phyloP scores from a whole-genome alignment of 2,113 vertebrate genomes.

The Tetraodon nigroviridis region DNA sequence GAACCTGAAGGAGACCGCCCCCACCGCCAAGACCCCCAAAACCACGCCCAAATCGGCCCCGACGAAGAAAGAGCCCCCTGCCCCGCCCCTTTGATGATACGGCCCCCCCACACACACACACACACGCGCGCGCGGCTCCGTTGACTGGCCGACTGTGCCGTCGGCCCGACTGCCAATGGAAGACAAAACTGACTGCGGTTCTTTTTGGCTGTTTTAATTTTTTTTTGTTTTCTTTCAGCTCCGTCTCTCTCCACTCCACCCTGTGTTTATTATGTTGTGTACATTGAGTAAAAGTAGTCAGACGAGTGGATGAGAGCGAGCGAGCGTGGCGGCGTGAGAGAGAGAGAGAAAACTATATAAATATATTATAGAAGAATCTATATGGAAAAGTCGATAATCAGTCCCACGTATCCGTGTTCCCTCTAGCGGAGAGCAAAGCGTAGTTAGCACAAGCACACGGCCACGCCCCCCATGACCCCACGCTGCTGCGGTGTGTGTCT shows the following conservation, averaged over 20 bases:
- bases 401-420: conserved; percentile 90
- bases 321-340: conserved; percentile 55
- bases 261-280: conserved; percentile 91
- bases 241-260: conserved; percentile 78
- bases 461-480: neutral
- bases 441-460: conserved; percentile 77
- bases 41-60: conserved; percentile 64
- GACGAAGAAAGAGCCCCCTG: conserved; percentile 92
- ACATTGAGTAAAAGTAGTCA: conserved; percentile 91
- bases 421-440: conserved; percentile 82
- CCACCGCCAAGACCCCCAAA: conserved; percentile 53
- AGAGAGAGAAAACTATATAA: conserved; percentile 81
- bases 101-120: conserved; percentile 61
- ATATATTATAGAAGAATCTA: conserved; percentile 76
- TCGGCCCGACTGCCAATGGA: conserved; percentile 97
- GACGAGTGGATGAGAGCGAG: conserved; percentile 79
- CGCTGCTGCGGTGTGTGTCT: conserved; percentile 99
- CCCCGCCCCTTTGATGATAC: conserved; percentile 97
- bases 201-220: conserved; percentile 69
- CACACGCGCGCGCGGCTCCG: no score
- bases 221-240: conserved; percentile 89
- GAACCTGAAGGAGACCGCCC: conserved; percentile 89
- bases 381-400: conserved; percentile 87
- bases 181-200: conserved; percentile 83
- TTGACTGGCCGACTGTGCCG: conserved; percentile 67